Conservation (phyloP, 2,888 invertebrate genomes). For the Agrochola macilenta region DNA sequence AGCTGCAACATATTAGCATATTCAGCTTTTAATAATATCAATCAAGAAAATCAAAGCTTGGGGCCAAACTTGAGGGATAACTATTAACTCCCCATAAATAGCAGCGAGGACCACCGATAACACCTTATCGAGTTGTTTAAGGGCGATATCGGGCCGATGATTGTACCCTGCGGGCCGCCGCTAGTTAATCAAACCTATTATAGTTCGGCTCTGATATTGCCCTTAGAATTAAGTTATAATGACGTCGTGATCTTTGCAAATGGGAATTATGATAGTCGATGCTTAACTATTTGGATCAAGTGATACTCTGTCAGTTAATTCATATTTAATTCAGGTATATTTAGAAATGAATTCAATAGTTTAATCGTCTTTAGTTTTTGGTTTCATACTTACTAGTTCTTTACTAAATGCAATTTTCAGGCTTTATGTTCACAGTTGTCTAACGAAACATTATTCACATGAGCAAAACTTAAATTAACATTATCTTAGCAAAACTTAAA, state of each 20-base stretch:
- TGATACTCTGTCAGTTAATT: background rate
- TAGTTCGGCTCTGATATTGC: conserved; percentile 62
- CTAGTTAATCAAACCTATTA: conserved; percentile 83
- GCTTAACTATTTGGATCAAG: conserved; percentile 27
- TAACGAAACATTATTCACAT: conserved; percentile 3
- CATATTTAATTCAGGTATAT: background rate
- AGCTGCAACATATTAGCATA: too few species aligned
- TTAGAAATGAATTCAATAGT: background rate
- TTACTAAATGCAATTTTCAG: background rate
- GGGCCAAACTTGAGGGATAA: conserved; percentile 79
- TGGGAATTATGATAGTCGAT: conserved; percentile 58
- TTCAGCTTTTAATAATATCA: conserved; percentile 17
- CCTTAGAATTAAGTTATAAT: conserved; percentile 65
- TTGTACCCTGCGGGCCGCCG: conserved; percentile 80
- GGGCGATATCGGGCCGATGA: conserved; percentile 85
- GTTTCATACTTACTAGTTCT: background rate
- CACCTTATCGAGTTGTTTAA: conserved; percentile 87
- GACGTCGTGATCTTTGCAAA: conserved; percentile 56
- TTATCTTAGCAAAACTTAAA: conserved; percentile 35
- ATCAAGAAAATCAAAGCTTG: conserved; percentile 64
- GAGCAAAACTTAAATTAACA: conserved; percentile 24
- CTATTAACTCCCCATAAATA: conserved; percentile 87
- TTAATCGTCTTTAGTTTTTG: background rate
- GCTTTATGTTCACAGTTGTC: background rate
- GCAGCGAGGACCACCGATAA: conserved; percentile 83